Evolutionary conservation across 2,888 invertebrate genomes (phyloP).

Genomic region (Melanchra persicariae): DNA sequence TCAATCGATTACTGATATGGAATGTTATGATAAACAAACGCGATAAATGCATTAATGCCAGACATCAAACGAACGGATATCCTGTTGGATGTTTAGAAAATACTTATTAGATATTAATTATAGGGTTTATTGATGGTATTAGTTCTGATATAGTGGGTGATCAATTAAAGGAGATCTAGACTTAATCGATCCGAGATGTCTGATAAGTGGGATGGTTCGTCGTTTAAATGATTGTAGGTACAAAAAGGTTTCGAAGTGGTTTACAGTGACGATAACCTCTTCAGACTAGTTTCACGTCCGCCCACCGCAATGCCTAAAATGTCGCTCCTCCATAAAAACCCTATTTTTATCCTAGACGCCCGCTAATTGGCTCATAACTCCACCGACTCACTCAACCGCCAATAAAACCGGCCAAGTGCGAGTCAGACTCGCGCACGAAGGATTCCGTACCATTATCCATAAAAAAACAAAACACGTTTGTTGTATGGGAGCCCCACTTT

Average conservation of each 20-base stretch:
- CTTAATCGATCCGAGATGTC: slow-evolving; percentile 28
- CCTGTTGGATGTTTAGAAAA: slow-evolving; percentile 49
- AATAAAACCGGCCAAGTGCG: no score
- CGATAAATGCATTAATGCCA: slow-evolving; percentile 53
- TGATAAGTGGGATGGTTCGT: slow-evolving; percentile 45
- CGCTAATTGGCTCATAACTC: slow-evolving; percentile 78
- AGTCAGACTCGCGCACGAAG: no score
- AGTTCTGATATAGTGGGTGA: slow-evolving; percentile 24
- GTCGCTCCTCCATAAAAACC: slow-evolving; percentile 67
- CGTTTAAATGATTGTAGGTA: slow-evolving; percentile 45
- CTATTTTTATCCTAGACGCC: slow-evolving; percentile 66
- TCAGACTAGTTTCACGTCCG: slow-evolving; percentile 44
- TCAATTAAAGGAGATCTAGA: slow-evolving; percentile 22
- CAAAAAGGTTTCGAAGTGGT: slow-evolving; percentile 55
- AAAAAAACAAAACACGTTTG: no score
- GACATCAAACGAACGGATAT: slow-evolving; percentile 52
- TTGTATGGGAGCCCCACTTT: no score
- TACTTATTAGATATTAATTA: slow-evolving; percentile 40
- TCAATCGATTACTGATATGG: slow-evolving; percentile 55
- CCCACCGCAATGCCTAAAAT: slow-evolving; percentile 60
- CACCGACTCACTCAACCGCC: slow-evolving; percentile 61
- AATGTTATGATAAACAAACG: slow-evolving; percentile 51
- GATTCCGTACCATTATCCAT: no score
- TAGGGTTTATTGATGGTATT: slow-evolving; percentile 34
- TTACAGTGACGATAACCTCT: slow-evolving; percentile 66